Percentiles rank a stretch among this genome's conserved stretches.
Evolutionary conservation across 2,113 vertebrate species (phyloP).

Genomic region (Microtus oregoni): DNA sequence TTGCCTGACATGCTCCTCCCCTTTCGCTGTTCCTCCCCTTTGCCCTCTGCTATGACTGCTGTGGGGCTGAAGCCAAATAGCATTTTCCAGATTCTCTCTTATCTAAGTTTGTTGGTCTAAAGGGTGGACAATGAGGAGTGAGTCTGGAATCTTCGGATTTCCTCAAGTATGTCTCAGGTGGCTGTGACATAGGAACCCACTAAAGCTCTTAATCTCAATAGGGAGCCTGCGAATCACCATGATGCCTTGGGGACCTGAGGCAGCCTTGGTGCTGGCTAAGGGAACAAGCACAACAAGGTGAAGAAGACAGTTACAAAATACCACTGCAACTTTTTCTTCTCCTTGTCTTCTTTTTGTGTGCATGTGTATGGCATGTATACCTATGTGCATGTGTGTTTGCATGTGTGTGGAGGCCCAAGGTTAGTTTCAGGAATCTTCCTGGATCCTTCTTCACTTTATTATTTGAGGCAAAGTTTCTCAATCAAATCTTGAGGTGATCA

Average conservation of each 20-base stretch:
- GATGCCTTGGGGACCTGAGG: neutral
- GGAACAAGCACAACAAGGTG: neutral
- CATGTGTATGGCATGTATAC: neutral
- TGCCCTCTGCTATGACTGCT: neutral
- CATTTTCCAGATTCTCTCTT: neutral
- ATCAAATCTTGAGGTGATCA: too few species aligned
- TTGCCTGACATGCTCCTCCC: neutral
- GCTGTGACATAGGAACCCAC: neutral
- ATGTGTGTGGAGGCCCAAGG: neutral
- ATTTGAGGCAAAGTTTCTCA: neutral
- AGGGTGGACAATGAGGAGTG: neutral
- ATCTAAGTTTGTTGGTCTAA: neutral
- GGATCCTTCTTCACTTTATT: neutral
- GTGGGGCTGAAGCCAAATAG: neutral
- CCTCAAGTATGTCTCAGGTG: neutral
- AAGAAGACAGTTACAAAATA: neutral
- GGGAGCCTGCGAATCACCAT: neutral
- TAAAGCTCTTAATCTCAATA: neutral
- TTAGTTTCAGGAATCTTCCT: neutral
- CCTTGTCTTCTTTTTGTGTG: neutral
- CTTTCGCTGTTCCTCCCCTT: too few species aligned
- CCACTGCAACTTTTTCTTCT: neutral
- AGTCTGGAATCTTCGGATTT: neutral
- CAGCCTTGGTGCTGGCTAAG: neutral
- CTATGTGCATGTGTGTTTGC: neutral